phyloP scores from a whole-genome alignment of 1,140 invertebrate species.

The Trichonephila clavata region DNA sequence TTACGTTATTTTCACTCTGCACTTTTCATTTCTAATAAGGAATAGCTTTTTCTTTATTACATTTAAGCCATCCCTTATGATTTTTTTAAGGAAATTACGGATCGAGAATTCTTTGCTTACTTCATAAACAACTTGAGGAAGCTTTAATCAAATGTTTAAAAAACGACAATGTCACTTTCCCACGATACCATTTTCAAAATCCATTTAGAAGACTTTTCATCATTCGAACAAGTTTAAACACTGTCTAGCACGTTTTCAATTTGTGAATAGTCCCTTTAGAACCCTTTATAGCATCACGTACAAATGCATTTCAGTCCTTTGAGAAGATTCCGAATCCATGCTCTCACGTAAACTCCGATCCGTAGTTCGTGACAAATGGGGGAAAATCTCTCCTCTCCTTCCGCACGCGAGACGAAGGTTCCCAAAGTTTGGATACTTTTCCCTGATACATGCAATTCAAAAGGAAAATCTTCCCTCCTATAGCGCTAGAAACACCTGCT shows the following conservation, averaged over 20 bases:
- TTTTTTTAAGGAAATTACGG: no score
- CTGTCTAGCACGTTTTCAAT: neutral
- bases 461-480: neutral
- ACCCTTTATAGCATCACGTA: neutral
- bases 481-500: conserved; percentile 5
- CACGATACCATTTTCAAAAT: neutral
- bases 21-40: no score
- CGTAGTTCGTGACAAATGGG: conserved; percentile 29
- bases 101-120: no score
- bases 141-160: no score
- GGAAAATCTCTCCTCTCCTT: neutral
- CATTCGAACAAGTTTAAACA: neutral
- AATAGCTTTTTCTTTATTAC: no score
- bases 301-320: neutral
- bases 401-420: neutral
- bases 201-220: neutral
- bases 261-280: neutral
- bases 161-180: neutral
- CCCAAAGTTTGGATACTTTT: neutral
- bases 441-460: neutral
- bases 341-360: conserved; percentile 9
- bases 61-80: no score
- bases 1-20: no score
- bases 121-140: no score
- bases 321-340: no score